Base-by-base conservation (phyloP, 1,140 invertebrate genomes). In the Dryas iulia region DNA sequence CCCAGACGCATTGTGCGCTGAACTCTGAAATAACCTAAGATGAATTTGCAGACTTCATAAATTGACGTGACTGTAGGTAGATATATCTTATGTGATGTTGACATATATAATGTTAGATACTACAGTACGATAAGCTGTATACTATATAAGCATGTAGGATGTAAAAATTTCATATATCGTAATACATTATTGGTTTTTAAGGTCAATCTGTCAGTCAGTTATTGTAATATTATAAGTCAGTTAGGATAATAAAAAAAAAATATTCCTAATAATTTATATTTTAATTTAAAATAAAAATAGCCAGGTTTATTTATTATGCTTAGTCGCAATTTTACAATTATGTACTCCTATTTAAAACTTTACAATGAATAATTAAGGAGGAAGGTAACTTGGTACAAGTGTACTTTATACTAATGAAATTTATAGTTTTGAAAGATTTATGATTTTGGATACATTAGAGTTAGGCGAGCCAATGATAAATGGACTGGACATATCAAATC, bases 1-100 rank as follows among this genome's bases (percentile, higher is more conserved):
- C 60, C 39, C 26, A 30, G 33, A 53, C 12, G 60, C 60, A 53
- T 53, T 53, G 60, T 53, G 60, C 24, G 18, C 39, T 62, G 12
- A 54, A 54, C 39, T 54, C 6, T 53, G 11, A 62, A 62, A 62
- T 26, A 62, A 26, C 60, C 28, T 47, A 25, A 53, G 47, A 39
- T 47, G 11, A 7, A 54, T 31, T 62, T 24, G 35, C 26, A 7
- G n/a, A 62, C 18, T 28, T 54, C 26, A 62, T 23, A 39, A 62
- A 62, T 54, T 61, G 35, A 39, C 24, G 10, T 61, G 21, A 0
- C 12, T 39, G 14, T 18, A 47, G 14, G 8, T 47, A 47, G 8
- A 3, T 14, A 39, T 7, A n/a, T n/a, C n/a, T n/a, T 8, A 21
- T n/a, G 18, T 21, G 14, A 47, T 47, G n/a, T 47, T 47, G n/a